Evolutionary conservation across 2,888 invertebrate genomes (phyloP), one percentile per base, ranked within the genome.

Genomic region (Thecophora atra): DNA sequence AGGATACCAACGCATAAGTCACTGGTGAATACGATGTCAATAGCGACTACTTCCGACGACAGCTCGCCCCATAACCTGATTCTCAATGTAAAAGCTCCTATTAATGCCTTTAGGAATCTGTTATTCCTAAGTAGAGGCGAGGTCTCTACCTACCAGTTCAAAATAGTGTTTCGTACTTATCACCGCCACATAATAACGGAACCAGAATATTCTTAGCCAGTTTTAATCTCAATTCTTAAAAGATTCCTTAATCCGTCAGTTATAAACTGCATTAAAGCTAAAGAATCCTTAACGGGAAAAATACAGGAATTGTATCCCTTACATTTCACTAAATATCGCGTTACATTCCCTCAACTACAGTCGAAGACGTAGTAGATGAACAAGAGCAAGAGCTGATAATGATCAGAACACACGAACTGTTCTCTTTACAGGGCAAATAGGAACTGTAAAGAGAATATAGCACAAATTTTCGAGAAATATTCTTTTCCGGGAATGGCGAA

Each of bases 291-390:
- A 21, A 37, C 69, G 15, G 73, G 71, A 5, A 47, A 58, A 44
- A 66, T 66, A 51, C 71, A 65, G 60, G 71, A 72, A 42, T 54
- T 74, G 15, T 74, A 56, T 44, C 68, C 70, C 4, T 17, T 28
- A 30, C 52, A 68, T 60, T 74, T 75, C 26, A 72, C 65, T 21
- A 68, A 72, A 30, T 74, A 74, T 21, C 56, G 52, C 19, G 44
- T 71, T 7, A 68, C 64, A 64, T 72, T 63, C 24, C 13, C 72
- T 28, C 15, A 56, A 42, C 56, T 17, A 13, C 21, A 64, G 47
- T 58, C 1, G 11, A 58, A 58, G 28, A 58, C 28, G 8, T 58
- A 58, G 1, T 5, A 6, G 13, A 6, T 4, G 21, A 58, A 24
- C 1, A 11, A 28, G 26, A 58, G 28, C 58, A 58, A 26, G 21